Base-by-base conservation (phyloP, 2,797 vertebrate genomes). In the Hippoglossus hippoglossus region DNA sequence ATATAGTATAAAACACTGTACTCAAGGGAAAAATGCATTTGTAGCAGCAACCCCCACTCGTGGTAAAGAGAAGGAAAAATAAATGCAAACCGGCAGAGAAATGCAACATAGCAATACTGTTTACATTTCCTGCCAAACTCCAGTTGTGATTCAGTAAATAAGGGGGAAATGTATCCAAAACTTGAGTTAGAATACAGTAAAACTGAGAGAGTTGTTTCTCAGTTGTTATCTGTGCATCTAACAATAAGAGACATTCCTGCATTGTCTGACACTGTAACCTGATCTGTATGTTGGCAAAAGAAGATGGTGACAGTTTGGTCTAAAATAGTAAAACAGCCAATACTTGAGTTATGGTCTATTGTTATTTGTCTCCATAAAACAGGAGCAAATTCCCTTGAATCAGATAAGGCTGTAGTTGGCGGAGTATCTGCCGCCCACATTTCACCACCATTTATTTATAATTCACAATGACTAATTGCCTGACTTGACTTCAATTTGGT, bases 401-500 rank as follows among this genome's bases (percentile, higher is more conserved):
- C 36, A 77, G 70, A 76, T 21, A 25, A 70, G 46, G 75, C 52
- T 66, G 11, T 66, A 55, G 62, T 71, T 46, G 54, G 66, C 21
- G 34, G 36, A 49, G 60, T 63, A 53, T 84, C 77, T 67, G 64
- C 80, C 75, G 73, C 63, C 67, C 64, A 73, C 68, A 50, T 86
- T 82, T 87, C 75, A 88, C 85, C 85, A 68, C 70, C 81, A 81
- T 84, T 84, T 92, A 89, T 92, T 89, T 88, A 88, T 87, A 83
- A 82, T 86, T 91, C 86, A 82, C 74, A 62, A 91, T 92, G 92
- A 93, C 85, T 90, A 90, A 93, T 90, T 89, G 82, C 87, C 90
- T 68, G 79, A 86, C 88, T 89, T 80, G 68, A 79, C 74, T 91
- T 87, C 83, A 86, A 89, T 89, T 82, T 80, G 80, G 87, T 89